These are phyloP conservation scores for Pristionchus maxplancki DNA, from an alignment of 2,888 invertebrate species.

Conservation along the genomic window DNA sequence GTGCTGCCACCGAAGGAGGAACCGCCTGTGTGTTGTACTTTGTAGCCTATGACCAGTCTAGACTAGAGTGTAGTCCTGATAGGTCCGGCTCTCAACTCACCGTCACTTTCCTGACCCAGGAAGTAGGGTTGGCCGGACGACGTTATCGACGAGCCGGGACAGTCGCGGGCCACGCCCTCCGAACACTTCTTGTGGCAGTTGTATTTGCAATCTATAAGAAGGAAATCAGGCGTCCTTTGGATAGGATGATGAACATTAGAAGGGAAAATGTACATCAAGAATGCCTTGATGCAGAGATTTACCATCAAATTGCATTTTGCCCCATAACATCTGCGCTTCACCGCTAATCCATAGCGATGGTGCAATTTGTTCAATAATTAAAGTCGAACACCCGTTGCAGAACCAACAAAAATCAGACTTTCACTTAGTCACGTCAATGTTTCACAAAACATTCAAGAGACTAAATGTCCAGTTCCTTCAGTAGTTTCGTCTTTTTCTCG, in stretches of 20 bases:
- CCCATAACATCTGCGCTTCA: not conserved
- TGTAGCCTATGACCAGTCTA: slow-evolving; percentile 25
- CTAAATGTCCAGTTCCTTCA: no score
- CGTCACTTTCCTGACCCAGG: slow-evolving; percentile 63
- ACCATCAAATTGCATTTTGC: no score
- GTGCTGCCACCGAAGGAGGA: slow-evolving; percentile 49
- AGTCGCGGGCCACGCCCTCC: slow-evolving; percentile 75
- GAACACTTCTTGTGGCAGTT: slow-evolving; percentile 94
- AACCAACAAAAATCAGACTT: no score
- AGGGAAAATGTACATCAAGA: no score
- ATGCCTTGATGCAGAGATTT: no score
- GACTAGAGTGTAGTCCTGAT: not conserved
- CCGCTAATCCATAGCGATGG: not conserved
- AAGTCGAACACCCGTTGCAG: no score
- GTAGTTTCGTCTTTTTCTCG: no score
- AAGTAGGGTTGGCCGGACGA: slow-evolving; percentile 62
- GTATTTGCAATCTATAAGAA: slow-evolving; percentile 88
- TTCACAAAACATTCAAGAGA: no score
- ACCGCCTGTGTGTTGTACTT: not conserved
- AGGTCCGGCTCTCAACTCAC: slow-evolving; percentile 46
- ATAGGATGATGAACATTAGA: no score
- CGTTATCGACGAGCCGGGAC: slow-evolving; percentile 69
- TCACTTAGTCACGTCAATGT: no score
- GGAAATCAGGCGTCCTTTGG: no score
- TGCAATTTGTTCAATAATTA: not conserved